These are phyloP conservation scores for Craseonycteris thonglongyai DNA, from an alignment of 2,113 vertebrate species.

Conservation along the genomic window DNA sequence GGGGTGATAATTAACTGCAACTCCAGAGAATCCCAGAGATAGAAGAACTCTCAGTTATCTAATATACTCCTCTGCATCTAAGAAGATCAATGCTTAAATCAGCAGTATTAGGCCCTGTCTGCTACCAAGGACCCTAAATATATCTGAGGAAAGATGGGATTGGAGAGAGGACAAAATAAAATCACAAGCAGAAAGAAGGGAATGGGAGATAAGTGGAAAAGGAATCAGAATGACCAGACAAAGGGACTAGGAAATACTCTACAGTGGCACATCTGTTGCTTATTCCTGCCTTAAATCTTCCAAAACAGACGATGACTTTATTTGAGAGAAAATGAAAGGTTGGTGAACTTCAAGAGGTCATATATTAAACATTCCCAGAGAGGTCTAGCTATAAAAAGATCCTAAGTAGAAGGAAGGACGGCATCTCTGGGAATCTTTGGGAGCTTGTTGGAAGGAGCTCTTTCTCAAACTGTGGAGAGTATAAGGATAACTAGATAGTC, in stretches of 20 bases:
- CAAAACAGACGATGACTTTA: neutral
- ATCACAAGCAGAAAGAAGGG: neutral
- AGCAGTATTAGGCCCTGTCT: neutral
- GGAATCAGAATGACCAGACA: neutral
- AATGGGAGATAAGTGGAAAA: neutral
- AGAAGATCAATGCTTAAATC: neutral
- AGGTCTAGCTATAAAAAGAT: neutral
- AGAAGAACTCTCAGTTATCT: neutral
- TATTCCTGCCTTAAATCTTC: neutral
- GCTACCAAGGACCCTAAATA: neutral
- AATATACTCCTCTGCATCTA: neutral
- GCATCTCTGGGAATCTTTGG: neutral
- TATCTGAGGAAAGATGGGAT: neutral
- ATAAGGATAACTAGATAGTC: neutral
- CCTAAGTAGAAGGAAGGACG: neutral
- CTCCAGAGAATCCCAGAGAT: neutral
- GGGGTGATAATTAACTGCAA: neutral
- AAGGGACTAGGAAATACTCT: neutral
- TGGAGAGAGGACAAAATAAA: neutral
- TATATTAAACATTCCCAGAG: neutral
- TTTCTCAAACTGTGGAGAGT: neutral
- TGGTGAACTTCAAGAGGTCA: neutral
- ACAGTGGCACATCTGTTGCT: neutral
- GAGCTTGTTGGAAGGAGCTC: neutral
- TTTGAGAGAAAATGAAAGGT: neutral